phyloP scores from a whole-genome alignment of 2,113 vertebrate genomes.

The Acinonyx jubatus region DNA sequence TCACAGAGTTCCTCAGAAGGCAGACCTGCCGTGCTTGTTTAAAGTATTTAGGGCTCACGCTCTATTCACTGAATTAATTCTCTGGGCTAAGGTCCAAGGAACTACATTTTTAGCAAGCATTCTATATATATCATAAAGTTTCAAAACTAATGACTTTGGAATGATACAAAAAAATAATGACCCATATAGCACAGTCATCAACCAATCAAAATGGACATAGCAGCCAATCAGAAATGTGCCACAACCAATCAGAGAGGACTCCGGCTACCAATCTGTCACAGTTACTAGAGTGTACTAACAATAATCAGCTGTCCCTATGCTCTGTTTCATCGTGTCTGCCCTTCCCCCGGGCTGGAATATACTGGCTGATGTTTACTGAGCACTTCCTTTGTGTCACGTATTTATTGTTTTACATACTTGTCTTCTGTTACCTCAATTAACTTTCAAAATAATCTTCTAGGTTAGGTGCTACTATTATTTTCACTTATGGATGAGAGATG shows the following conservation, averaged over 20 bases:
- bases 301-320: neutral
- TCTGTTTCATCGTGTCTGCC: neutral
- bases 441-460: neutral
- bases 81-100: neutral
- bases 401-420: neutral
- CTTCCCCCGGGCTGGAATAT: neutral
- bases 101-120: neutral
- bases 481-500: neutral
- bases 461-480: neutral
- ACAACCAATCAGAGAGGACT: neutral
- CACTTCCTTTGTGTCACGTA: neutral
- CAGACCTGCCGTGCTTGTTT: neutral
- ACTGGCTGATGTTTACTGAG: neutral
- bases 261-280: neutral
- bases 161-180: neutral
- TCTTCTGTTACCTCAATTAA: neutral
- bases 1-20: neutral
- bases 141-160: neutral
- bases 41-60: neutral
- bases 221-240: neutral
- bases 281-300: neutral
- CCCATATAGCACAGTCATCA: neutral
- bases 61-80: neutral
- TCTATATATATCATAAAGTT: neutral
- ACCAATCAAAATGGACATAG: neutral